phyloP scores from a whole-genome alignment of 2,888 invertebrate genomes.

The Lepidonotus clava region DNA sequence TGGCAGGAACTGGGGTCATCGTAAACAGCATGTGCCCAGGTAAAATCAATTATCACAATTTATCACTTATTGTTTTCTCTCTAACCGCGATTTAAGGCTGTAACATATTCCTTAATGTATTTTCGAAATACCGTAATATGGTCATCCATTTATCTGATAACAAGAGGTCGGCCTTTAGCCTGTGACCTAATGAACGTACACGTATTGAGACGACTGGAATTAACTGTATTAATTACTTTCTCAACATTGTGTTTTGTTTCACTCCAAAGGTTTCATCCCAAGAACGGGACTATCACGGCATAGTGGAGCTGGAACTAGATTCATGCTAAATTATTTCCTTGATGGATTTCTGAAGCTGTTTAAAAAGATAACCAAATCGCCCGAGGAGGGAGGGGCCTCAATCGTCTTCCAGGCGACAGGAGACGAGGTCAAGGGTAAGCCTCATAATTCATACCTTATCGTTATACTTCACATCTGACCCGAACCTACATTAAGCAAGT shows the following conservation, averaged over 20 bases:
- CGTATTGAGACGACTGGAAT: too few relatives aligned
- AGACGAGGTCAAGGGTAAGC: slow-evolving; percentile 71
- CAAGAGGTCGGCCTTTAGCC: too few relatives aligned
- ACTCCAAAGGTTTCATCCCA: slow-evolving; percentile 69
- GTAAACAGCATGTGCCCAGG: slow-evolving; percentile 73
- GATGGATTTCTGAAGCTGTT: slow-evolving; percentile 66
- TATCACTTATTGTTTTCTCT: too few relatives aligned
- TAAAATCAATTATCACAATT: too few relatives aligned
- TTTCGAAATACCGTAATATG: too few relatives aligned
- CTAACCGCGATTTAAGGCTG: too few relatives aligned
- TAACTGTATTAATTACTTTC: not conserved
- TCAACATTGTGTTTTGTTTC: not conserved
- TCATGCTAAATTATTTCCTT: slow-evolving; percentile 67
- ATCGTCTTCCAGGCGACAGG: slow-evolving; percentile 67
- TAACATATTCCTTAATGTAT: too few relatives aligned
- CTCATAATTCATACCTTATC: too few relatives aligned
- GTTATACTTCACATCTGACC: too few relatives aligned
- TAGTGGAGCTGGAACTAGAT: slow-evolving; percentile 64
- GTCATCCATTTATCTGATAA: too few relatives aligned
- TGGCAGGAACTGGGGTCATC: slow-evolving; percentile 70
- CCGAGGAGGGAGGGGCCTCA: slow-evolving; percentile 68
- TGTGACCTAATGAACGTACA: too few relatives aligned
- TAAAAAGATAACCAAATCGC: slow-evolving; percentile 66
- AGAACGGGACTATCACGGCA: slow-evolving; percentile 70
- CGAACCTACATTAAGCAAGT: too few relatives aligned